Percentiles rank a stretch among this genome's conserved stretches.
phyloP scores from a whole-genome alignment of 2,888 invertebrate species.

The Agrochola lychnidis region DNA sequence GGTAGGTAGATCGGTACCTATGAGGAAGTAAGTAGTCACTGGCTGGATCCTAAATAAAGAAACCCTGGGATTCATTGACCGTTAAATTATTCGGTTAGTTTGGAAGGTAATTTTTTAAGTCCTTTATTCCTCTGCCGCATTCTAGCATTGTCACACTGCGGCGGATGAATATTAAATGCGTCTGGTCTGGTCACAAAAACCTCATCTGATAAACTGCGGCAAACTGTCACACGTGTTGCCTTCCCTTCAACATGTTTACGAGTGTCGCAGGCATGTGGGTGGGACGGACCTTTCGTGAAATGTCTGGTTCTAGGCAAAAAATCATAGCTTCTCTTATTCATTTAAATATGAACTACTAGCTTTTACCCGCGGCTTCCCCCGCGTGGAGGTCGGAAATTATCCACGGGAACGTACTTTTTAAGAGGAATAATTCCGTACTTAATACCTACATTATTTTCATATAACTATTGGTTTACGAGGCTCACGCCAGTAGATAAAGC shows the following conservation, averaged over 20 bases:
- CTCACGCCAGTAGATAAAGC: no score
- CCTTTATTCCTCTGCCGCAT: background rate
- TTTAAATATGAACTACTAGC: background rate
- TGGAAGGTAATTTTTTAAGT: background rate
- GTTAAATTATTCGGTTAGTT: no score
- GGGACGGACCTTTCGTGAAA: slow-evolving; percentile 16
- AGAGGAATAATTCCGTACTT: no score
- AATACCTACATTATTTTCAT: no score
- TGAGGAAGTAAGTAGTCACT: no score
- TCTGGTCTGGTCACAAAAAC: slow-evolving; percentile 41
- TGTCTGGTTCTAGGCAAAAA: slow-evolving; percentile 1
- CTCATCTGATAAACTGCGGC: slow-evolving; percentile 43
- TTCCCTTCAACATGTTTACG: slow-evolving; percentile 46
- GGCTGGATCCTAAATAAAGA: no score
- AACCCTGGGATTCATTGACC: no score
- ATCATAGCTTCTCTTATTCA: background rate
- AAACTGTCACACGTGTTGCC: slow-evolving; percentile 53
- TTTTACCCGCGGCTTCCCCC: no score
- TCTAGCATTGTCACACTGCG: background rate
- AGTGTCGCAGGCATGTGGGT: slow-evolving; percentile 28
- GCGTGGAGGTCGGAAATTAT: no score
- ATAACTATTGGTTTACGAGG: no score
- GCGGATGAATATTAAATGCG: slow-evolving; percentile 6
- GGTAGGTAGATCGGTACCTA: no score
- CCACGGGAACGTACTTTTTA: no score